Evolutionary conservation across 2,113 vertebrate species (phyloP).

Genomic region (Bos indicus): DNA sequence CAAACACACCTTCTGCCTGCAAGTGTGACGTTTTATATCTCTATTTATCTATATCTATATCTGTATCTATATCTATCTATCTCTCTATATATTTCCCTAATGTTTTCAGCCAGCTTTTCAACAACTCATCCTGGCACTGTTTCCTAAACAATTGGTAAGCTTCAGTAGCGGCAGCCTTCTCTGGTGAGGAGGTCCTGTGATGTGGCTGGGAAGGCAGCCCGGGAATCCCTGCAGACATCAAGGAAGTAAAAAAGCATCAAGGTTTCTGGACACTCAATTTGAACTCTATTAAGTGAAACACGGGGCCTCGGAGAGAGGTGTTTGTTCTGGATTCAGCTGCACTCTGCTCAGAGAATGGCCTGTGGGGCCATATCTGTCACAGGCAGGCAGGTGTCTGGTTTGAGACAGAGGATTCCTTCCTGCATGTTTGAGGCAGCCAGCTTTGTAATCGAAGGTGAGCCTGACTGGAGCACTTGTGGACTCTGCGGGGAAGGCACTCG

Average conservation of each 20-base stretch:
- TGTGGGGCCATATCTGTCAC: conserved; percentile 69
- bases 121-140: neutral
- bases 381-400: conserved; percentile 71
- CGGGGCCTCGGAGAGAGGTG: conserved; percentile 56
- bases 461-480: conserved; percentile 41
- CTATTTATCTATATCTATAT: neutral
- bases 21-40: neutral
- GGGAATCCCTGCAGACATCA: neutral
- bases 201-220: neutral
- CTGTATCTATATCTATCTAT: neutral
- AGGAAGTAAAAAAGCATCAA: conserved; percentile 44
- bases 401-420: conserved; percentile 66
- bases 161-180: neutral
- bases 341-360: conserved; percentile 54
- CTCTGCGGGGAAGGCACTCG: conserved; percentile 56
- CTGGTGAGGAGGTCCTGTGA: neutral
- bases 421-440: conserved; percentile 58
- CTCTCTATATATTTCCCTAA: neutral
- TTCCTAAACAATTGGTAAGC: neutral
- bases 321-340: conserved; percentile 75
- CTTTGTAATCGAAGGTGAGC: conserved; percentile 70
- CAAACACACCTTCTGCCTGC: fast-evolving
- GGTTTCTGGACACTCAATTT: conserved; percentile 55
- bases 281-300: conserved; percentile 70
- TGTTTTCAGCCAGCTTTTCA: neutral